Evolutionary conservation across 2,888 invertebrate species (phyloP), one percentile per base, ranked within the genome.

Genomic region (Tiphia femorata): DNA sequence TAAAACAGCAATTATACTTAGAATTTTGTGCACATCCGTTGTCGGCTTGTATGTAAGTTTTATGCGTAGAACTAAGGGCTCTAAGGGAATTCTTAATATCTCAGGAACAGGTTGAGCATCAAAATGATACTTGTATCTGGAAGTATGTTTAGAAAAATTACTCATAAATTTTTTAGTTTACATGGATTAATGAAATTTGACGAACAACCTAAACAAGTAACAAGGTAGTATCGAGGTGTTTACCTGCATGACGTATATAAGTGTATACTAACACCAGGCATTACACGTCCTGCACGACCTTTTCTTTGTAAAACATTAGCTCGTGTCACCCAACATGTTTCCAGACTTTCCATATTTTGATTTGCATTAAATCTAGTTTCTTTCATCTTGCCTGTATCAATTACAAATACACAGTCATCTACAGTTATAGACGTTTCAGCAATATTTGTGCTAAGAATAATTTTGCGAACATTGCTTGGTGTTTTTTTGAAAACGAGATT

Each of bases 401-500:
- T 88, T 1, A 98, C 97, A 79, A 93, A 97, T 0, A 96, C 95
- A 70, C 97, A 96, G 84, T 98, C 97, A 76, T 97, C 95, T 60
- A 98, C 96, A 4, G 98, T 98, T 5, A 98, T 90, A 0, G 96
- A 96, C 0, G 97, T 97, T 85, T 98, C 97, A 0, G 97, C 97
- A 59, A 98, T 93, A 78, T 98, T 97, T 0, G 97, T 98, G 7
- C 88, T 85, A 0, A 97, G 85, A 0, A 96, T 92, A 56, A 97
- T 94, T 87, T 97, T 97, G 27, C 97, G 86, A 16, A 89, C 88
- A 0, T 92, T 92, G 0, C 85, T 80, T 25, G 88, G 89, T 0
- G 92, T 88, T 67, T 89, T 91, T 72, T 89, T 89, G 75, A 91
- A 91, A 17, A 96, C 92, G 33, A 89, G 81, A 0, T 90, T 85